phyloP scores from a whole-genome alignment of 1,140 invertebrate genomes.

The Aplysia californica region DNA sequence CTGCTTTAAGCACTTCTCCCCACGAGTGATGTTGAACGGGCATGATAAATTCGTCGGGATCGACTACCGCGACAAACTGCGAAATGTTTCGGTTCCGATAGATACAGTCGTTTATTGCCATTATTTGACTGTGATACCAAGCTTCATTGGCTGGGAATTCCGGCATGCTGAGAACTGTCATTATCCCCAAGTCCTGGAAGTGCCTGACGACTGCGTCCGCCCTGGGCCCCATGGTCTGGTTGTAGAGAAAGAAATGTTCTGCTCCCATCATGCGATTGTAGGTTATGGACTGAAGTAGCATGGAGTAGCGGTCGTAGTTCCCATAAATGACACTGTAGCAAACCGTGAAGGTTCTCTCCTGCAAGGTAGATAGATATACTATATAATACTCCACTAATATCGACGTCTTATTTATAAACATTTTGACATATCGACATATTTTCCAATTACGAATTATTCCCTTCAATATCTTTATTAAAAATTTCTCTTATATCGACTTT shows the following conservation, averaged over 20 bases:
- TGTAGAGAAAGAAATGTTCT: conserved; percentile 14
- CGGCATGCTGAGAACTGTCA: background rate
- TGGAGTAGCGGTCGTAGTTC: background rate
- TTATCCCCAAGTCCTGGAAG: background rate
- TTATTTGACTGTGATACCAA: background rate
- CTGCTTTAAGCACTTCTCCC: background rate
- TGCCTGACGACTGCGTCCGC: background rate
- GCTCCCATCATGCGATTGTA: conserved; percentile 6
- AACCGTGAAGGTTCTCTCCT: background rate
- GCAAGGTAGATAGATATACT: no score
- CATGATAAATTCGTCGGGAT: conserved; percentile 2
- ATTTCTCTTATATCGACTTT: no score
- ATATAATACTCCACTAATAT: no score
- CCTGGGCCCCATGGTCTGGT: background rate
- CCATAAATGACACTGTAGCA: background rate
- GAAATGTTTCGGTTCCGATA: conserved; percentile 2
- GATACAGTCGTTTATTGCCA: conserved; percentile 2
- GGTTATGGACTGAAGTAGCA: conserved; percentile 4
- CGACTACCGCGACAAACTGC: background rate
- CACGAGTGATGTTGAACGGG: background rate
- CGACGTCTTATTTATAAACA: no score
- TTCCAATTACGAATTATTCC: no score
- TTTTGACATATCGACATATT: no score
- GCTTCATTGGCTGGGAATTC: background rate
- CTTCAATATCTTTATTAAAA: no score